Evolutionary conservation across 37 sponge, comb jelly and placozoan species (phyloP), one percentile per base, ranked within the genome.

Genomic region (Agelas oroides): DNA sequence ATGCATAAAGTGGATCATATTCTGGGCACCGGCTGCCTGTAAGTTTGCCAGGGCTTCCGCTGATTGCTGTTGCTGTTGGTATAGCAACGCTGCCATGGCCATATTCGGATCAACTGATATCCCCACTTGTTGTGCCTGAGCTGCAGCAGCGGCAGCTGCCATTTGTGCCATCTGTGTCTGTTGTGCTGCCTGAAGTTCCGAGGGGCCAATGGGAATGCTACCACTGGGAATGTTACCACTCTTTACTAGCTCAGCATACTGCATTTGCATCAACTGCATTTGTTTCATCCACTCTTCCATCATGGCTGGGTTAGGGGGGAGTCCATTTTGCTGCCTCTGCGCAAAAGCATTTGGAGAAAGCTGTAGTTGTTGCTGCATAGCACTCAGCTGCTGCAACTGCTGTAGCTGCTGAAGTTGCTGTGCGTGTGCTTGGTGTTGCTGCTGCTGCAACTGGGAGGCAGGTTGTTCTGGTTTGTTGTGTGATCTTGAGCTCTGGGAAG

Each of bases 241-340:
- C 57, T 77, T 56, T 1, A 75, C 5, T 71, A 80, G 56, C 46
- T 87, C 77, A 25, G 60, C 27, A 2, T 36, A 23, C 20, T 28
- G 73, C 15, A 14, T n/a, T 6, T 57, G 69, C 78, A 61, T 52
- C 35, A 33, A 5, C 41, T 79, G 80, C 40, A 83, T 15, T 21
- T 83, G 84, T 52, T 77, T 78, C 79, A 86, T 40, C 38, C 73
- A 86, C 63, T 86, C 87, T 28, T 86, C 87, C 59, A 62, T 15
- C 30, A 19, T 70, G 70, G 70, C 31, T 11, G 15, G 20, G n/a
- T n/a, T n/a, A 5, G 19, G 14, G 24, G n/a, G 71, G 8, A 71
- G 20, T 18, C 72, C 82, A 59, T 23, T 38, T 5, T 37, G 18
- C 20, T 54, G 82, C n/a, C 73, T 21, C 32, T 61, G 63, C 18